Conservation (phyloP, 2,888 invertebrate genomes). For the Acanthococcus lagerstroemiae region DNA sequence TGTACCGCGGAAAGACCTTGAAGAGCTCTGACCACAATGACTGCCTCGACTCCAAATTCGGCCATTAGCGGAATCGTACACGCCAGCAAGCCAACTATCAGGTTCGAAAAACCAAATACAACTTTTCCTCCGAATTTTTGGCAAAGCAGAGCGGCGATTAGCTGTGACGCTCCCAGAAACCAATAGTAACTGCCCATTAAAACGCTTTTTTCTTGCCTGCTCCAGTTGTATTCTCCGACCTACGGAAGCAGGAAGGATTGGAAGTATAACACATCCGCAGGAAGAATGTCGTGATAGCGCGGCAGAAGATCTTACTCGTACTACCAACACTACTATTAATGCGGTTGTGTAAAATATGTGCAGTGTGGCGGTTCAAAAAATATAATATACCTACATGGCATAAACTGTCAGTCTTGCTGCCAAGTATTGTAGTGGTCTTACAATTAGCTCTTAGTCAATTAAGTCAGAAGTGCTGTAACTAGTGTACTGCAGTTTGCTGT, state of each 20-base stretch:
- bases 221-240: conserved; percentile 54
- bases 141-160: conserved; percentile 59
- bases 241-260: too few species aligned
- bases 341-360: too few species aligned
- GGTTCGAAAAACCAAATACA: conserved; percentile 59
- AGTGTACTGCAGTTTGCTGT: too few species aligned
- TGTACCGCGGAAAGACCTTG: conserved; percentile 59
- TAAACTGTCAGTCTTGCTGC: too few species aligned
- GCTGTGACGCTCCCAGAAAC: conserved; percentile 61
- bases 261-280: too few species aligned
- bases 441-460: too few species aligned
- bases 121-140: conserved; percentile 60
- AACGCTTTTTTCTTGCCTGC: conserved; percentile 51
- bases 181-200: conserved; percentile 60
- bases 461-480: background rate
- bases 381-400: too few species aligned
- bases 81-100: conserved; percentile 56
- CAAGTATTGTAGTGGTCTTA: too few species aligned
- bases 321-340: too few species aligned
- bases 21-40: conserved; percentile 53
- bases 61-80: conserved; percentile 55
- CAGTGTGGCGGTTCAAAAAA: too few species aligned
- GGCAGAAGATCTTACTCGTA: too few species aligned
- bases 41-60: conserved; percentile 50
- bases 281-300: too few species aligned